Evolutionary conservation across 2,888 invertebrate genomes (phyloP).

Genomic region (Megastigmus dorsalis): DNA sequence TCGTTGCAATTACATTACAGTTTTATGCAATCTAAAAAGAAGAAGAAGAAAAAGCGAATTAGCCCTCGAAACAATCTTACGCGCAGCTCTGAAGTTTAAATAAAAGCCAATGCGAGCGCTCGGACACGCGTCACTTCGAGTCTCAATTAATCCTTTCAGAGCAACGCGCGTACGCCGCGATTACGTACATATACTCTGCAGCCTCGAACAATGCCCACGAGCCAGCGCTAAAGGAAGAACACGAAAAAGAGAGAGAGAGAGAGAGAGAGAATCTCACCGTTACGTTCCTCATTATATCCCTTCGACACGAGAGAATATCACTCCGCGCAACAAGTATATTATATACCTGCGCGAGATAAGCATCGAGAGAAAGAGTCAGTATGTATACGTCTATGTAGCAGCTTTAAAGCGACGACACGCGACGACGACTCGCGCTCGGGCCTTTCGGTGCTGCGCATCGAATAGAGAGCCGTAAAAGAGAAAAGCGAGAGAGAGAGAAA

Average conservation of each 20-base stretch:
- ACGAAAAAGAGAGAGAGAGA: constrained; percentile 19
- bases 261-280: background rate
- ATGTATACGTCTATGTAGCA: too few species aligned
- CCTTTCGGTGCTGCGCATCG: background rate
- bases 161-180: too few species aligned
- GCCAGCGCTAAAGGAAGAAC: too few species aligned
- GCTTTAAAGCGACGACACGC: constrained; percentile 34
- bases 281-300: constrained; percentile 30
- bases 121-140: too few species aligned
- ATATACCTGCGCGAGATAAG: constrained; percentile 16
- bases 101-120: too few species aligned
- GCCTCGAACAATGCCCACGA: background rate
- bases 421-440: too few species aligned
- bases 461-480: constrained; percentile 7
- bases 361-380: constrained; percentile 9
- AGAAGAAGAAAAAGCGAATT: too few species aligned
- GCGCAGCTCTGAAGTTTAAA: too few species aligned
- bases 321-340: constrained; percentile 22
- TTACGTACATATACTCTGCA: too few species aligned
- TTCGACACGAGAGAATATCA: background rate
- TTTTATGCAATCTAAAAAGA: too few species aligned
- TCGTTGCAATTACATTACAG: too few species aligned
- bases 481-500: constrained; percentile 6
- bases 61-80: too few species aligned
- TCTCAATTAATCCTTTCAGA: constrained; percentile 21